Evolutionary conservation across 2,113 vertebrate genomes (phyloP).

Genomic region (Columba janthina): DNA sequence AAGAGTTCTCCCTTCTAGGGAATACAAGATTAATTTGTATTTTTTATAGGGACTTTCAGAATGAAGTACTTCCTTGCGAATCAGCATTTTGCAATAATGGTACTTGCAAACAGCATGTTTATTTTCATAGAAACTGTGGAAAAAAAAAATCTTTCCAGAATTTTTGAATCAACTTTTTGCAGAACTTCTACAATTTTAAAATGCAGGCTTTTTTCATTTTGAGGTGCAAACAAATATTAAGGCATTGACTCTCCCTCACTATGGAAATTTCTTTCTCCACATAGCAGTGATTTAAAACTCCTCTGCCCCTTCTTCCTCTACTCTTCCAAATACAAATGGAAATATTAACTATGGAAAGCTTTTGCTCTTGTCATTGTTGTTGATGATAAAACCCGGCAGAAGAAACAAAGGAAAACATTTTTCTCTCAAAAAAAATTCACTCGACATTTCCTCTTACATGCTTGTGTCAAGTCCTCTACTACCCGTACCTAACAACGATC

Average conservation of each 20-base stretch:
- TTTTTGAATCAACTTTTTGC: not conserved
- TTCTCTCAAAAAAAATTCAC: not conserved
- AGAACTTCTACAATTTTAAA: not conserved
- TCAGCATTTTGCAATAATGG: not conserved
- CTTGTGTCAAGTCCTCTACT: not conserved
- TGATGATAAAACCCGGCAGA: not conserved
- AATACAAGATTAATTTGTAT: not conserved
- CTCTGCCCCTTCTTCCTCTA: not conserved
- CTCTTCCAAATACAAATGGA: not conserved
- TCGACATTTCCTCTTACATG: not conserved
- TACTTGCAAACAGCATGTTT: not conserved
- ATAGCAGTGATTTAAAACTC: not conserved
- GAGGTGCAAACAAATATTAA: not conserved
- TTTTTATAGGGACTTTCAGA: not conserved
- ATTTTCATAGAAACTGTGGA: not conserved
- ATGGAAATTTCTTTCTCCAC: not conserved
- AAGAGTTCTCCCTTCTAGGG: not conserved
- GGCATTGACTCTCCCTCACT: not conserved
- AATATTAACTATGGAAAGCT: not conserved
- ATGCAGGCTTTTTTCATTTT: not conserved
- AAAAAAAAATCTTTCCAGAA: not conserved
- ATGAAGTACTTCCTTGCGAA: not conserved
- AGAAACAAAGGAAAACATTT: not conserved
- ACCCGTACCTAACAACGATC: not conserved
- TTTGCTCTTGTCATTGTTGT: not conserved